Evolutionary conservation across 2,797 vertebrate genomes (phyloP).

Genomic region (Anas capensis): DNA sequence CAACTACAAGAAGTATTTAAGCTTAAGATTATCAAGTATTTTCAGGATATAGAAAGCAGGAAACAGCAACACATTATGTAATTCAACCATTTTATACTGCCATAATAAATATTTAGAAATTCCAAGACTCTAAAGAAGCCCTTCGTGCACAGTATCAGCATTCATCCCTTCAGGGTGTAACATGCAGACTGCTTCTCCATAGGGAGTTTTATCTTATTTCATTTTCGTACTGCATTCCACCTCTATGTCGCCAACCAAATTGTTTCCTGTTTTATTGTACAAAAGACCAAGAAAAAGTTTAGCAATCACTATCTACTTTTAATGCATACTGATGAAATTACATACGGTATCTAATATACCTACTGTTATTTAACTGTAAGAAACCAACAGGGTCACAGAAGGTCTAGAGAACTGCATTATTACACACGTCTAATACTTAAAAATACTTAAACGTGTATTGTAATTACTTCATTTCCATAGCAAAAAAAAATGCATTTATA

Average conservation of each 20-base stretch:
- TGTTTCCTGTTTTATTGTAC: conserved; percentile 77
- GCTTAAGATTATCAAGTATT: conserved; percentile 67
- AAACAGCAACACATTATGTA: conserved; percentile 76
- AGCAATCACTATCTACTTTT: conserved; percentile 67
- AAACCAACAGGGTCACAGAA: neutral
- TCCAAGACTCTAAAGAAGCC: conserved; percentile 74
- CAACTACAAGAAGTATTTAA: conserved; percentile 52
- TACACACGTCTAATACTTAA: neutral
- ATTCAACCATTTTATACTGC: conserved; percentile 73
- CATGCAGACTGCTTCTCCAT: conserved; percentile 65
- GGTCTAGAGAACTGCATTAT: neutral
- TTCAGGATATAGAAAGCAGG: conserved; percentile 72
- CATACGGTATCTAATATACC: conserved; percentile 46
- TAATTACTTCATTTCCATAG: conserved; percentile 14
- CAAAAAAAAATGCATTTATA: neutral
- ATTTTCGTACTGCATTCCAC: conserved; percentile 74
- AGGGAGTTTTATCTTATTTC: conserved; percentile 78
- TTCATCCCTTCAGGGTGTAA: conserved; percentile 75
- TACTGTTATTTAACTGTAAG: neutral
- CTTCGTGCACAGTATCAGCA: conserved; percentile 75
- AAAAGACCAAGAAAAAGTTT: conserved; percentile 68
- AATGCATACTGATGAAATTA: conserved; percentile 66
- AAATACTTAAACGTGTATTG: neutral
- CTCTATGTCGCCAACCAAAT: conserved; percentile 77
- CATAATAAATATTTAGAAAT: conserved; percentile 82